Base-by-base conservation (phyloP, 2,113 vertebrate genomes). In the Cinclus cinclus region DNA sequence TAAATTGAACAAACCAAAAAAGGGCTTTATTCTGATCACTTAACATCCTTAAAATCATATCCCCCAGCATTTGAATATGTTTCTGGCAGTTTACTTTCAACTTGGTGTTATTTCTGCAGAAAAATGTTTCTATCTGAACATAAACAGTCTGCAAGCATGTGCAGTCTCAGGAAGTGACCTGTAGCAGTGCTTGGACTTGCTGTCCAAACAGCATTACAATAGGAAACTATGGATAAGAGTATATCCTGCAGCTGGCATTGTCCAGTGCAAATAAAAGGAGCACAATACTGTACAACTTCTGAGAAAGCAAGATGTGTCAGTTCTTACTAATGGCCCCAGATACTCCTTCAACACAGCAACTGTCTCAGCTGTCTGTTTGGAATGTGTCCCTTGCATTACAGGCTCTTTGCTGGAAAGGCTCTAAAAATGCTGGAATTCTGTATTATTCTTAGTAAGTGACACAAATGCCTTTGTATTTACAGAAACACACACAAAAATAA, bases 121-220 rank as follows among this genome's bases (percentile, higher is more conserved):
- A 93, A 39, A 75, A 69, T 8, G 33, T 14, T 52, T 60, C 18
- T 27, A 46, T 65, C n/a, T 89, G 19, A 76, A 63, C 9, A 23
- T 28, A 59, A 5, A 3, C 0, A 55, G 15, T n/a, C 63, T 73
- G 65, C 20, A 33, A 87, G 24, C 35, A 47, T 0, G 1, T 8
- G 28, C 31, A 60, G 35, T 47, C 73, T 60, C 56, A 76, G 59
- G 17, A 85, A 73, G 21, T 1, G 3, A n/a, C 62, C 39, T 44
- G 27, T 3, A 55, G 31, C 31, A 85, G 64, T 23, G 28, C 52
- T 47, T 63, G 46, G 77, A 42, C 31, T 46, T 71, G 35, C 49
- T 79, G 35, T 77, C 27, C 42, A 31, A 82, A 49, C 39, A 79
- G n/a, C 59, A 60, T 20, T 27, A 46, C 0, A 0, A 52, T 4